Conservation (phyloP, 2,888 invertebrate genomes). For the Drosophila affinis region DNA sequence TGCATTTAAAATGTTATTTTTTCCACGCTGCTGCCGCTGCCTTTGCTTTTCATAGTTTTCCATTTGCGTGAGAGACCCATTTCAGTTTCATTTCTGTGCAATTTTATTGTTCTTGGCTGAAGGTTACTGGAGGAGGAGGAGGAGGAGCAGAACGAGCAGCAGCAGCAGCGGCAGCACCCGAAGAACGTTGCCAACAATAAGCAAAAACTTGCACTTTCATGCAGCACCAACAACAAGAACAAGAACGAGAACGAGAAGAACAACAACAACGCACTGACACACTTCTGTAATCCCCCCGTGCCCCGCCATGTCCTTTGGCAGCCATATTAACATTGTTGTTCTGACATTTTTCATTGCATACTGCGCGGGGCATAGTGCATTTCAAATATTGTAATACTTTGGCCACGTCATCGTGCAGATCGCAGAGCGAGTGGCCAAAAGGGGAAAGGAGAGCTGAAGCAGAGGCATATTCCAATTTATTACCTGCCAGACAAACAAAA, state of each 20-base stretch:
- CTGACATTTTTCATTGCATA: conserved; percentile 70
- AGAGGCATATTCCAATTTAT: conserved; percentile 66
- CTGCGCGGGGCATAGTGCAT: conserved; percentile 48
- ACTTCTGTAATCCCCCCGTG: conserved; percentile 14
- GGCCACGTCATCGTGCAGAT: conserved; percentile 64
- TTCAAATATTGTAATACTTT: conserved; percentile 59
- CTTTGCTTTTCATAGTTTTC: conserved; percentile 62
- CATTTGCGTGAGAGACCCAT: conserved; percentile 65
- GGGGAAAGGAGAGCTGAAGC: background rate
- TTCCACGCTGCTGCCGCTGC: conserved; percentile 20
- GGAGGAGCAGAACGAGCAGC: background rate
- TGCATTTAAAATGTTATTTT: conserved; percentile 62
- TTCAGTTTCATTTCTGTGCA: conserved; percentile 64
- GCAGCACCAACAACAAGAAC: conserved; percentile 31
- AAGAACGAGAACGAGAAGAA: too few relatives aligned
- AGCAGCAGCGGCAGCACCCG: conserved; percentile 8
- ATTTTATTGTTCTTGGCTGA: conserved; percentile 71
- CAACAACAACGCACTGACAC: conserved; percentile 26
- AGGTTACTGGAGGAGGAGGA: conserved; percentile 52
- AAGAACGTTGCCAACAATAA: conserved; percentile 47
- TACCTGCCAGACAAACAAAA: conserved; percentile 57
- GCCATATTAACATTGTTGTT: conserved; percentile 67
- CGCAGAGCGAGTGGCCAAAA: background rate
- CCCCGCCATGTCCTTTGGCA: conserved; percentile 51
- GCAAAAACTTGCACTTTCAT: conserved; percentile 66